Conservation (phyloP, 1,140 invertebrate species). For the Drosophila dunni region DNA sequence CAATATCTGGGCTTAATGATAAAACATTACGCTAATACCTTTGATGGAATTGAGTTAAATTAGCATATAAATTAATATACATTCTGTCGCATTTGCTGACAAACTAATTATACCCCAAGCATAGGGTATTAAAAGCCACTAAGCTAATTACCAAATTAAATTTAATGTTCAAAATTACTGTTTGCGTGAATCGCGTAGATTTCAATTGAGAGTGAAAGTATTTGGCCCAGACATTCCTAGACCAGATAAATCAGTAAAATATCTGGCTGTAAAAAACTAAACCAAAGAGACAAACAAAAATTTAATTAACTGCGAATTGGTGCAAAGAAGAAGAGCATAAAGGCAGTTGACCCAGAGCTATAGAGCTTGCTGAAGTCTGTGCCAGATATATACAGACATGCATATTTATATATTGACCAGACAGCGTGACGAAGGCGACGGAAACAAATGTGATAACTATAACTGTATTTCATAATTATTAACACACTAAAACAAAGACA, state of each 20-base stretch:
- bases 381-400: conserved; percentile 5
- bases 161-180: conserved; percentile 52
- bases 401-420: not conserved
- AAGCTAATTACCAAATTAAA: conserved; percentile 57
- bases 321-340: not conserved
- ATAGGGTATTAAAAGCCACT: conserved; percentile 2
- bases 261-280: not conserved
- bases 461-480: not conserved
- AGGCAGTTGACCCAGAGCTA: not conserved
- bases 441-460: not conserved
- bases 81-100: not conserved
- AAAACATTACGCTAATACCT: too few species aligned
- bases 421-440: not conserved
- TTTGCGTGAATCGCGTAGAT: conserved; percentile 44
- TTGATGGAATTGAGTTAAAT: too few species aligned
- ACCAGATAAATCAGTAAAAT: conserved; percentile 1
- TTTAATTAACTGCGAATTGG: not conserved
- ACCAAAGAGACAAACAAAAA: not conserved
- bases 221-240: not conserved
- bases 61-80: too few species aligned
- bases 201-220: conserved; percentile 62
- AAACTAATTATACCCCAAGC: not conserved
- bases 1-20: too few species aligned
- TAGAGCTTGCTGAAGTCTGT: not conserved
- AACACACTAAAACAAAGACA: not conserved